Base-by-base conservation (phyloP, 2,888 invertebrate species). In the Drosophila demipolita region DNA sequence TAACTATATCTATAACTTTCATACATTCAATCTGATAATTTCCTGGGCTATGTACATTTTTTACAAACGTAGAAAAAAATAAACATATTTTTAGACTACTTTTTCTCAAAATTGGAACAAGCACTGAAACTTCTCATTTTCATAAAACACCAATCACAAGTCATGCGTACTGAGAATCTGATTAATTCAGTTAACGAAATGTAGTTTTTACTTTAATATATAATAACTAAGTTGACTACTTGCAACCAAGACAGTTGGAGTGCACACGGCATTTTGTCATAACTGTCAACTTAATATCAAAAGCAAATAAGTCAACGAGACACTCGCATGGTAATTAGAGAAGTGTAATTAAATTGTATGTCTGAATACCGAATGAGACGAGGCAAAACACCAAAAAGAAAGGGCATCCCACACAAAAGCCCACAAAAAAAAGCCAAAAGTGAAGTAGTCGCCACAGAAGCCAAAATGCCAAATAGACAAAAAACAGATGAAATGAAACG, bases 261-360 rank as follows among this genome's bases (percentile, higher is more conserved):
- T 26, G 61, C 49, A 45, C 79, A 80, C 66, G 79, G 32, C 76
- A 76, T 84, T 73, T 69, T 82, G 78, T 84, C 89, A 78, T 81
- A 82, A 83, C 74, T 88, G 90, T 87, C 87, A 87, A 80, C 81
- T 83, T 83, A 66, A 75, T 77, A 87, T 89, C 83, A 88, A 78
- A 89, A 73, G 55, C 49, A 53, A 71, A 89, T 89, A 85, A 86
- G 61, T 85, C 89, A 85, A 45, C 49, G 45, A 77, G 78, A 82
- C 88, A 85, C 90, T 89, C 80, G 80, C 58, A 50, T 57, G 59
- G 75, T 82, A 87, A 87, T 85, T 88, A 85, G 76, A 55, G 61
- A 57, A 52, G 60, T 59, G 73, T 85, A 89, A 85, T 85, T 89
- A 88, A 79, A 78, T 69, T 74, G 87, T 83, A 73, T 66, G 71